phyloP scores from a whole-genome alignment of 1,140 invertebrate species.

The Nilaparvata lugens region DNA sequence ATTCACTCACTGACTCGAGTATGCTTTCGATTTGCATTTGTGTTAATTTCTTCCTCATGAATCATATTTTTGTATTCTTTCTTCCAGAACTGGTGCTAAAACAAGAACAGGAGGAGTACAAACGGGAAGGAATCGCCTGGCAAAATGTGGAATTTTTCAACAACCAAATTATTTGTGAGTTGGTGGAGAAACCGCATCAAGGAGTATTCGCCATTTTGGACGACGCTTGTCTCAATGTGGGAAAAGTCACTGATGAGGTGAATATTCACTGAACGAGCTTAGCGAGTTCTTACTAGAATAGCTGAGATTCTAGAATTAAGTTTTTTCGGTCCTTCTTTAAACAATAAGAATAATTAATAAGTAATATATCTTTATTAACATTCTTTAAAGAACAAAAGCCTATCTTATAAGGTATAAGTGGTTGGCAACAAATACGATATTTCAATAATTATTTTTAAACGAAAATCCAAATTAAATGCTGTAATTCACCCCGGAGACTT shows the following conservation, averaged over 20 bases:
- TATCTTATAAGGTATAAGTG: neutral
- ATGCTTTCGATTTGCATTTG: too few relatives aligned
- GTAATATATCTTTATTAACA: too few relatives aligned
- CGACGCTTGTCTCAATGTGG: constrained; percentile 89
- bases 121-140: constrained; percentile 86
- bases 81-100: constrained; percentile 80
- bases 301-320: constrained; percentile 5
- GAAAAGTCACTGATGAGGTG: constrained; percentile 81
- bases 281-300: too few relatives aligned
- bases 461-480: too few relatives aligned
- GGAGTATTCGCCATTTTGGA: constrained; percentile 90
- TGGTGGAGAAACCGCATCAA: constrained; percentile 82
- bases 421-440: neutral
- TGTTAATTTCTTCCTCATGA: too few relatives aligned
- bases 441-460: too few relatives aligned
- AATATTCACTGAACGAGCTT: neutral
- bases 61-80: neutral
- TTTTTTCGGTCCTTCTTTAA: neutral
- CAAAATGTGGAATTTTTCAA: constrained; percentile 85
- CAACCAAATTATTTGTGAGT: constrained; percentile 88
- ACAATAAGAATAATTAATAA: too few relatives aligned
- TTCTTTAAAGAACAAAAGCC: too few relatives aligned
- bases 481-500: too few relatives aligned
- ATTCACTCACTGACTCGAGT: too few relatives aligned
- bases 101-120: constrained; percentile 94